Conservation (phyloP, 2,888 invertebrate species). For the Tipula helvola region DNA sequence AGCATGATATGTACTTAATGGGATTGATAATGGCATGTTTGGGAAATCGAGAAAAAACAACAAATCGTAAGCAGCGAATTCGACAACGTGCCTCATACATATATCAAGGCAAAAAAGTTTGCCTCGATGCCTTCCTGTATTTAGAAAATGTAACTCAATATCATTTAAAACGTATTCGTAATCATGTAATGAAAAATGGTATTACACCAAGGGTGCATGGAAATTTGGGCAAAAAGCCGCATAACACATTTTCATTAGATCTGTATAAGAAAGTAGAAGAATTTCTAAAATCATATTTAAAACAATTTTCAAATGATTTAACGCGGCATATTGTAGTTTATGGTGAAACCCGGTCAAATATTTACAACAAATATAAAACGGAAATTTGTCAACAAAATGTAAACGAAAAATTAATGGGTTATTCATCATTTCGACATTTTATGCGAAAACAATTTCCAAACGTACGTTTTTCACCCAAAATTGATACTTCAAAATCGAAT, state of each 20-base stretch:
- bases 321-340: conserved; percentile 41
- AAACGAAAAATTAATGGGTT: conserved; percentile 63
- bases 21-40: conserved; percentile 73
- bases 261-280: conserved; percentile 67
- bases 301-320: conserved; percentile 41
- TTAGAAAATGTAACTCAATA: conserved; percentile 70
- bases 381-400: conserved; percentile 33
- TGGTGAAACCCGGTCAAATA: conserved; percentile 49
- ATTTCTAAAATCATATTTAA: conserved; percentile 60
- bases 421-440: conserved; percentile 66
- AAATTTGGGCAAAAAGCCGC: conserved; percentile 67
- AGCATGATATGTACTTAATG: conserved; percentile 76
- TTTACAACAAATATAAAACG: conserved; percentile 58
- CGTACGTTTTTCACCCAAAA: conserved; percentile 45
- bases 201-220: conserved; percentile 67
- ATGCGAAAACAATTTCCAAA: conserved; percentile 73
- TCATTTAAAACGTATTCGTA: conserved; percentile 61
- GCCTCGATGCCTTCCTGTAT: conserved; percentile 65
- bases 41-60: conserved; percentile 49
- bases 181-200: conserved; percentile 67
- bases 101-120: conserved; percentile 64
- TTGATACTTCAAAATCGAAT: background rate
- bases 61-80: conserved; percentile 57
- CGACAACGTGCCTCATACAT: conserved; percentile 62
- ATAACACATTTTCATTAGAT: conserved; percentile 65